Base-by-base conservation (phyloP, 1,140 invertebrate species). In the Drosophila paulistorum region DNA sequence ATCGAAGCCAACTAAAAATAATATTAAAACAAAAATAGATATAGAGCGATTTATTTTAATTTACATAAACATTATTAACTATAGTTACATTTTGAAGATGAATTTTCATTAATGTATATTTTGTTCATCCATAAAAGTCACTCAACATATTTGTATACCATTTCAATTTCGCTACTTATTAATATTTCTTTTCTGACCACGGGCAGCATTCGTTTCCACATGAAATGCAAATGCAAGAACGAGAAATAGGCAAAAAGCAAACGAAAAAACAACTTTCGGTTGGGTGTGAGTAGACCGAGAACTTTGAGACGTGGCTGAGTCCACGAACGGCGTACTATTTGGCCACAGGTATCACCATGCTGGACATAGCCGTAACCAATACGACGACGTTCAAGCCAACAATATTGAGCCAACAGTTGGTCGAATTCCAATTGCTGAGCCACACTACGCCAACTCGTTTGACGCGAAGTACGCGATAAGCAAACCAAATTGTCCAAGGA, bases 391-490 rank as follows among this genome's bases (percentile, higher is more conserved):
- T 74, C 65, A 33, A 77, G 33, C 79, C 79, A 81, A 20, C 79
- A 79, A 35, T 81, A 54, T 3, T 41, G 64, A 26, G 39, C 70
- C 48, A 81, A 65, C 26, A 82, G 48, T 37, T 59, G 42, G 33
- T 70, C 68, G 9, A 81, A 72, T 39, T 82, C 74, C 42, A 81
- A 45, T 7, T 70, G 48, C 5, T 39, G 48, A 2, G 74, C 74
- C 7, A 71, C 41, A n/a, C 82, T 70, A 30, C 14, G 10, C 79
- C 79, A 81, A 1, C 70, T 70, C 7, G 74, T 74, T 55, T 81
- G 64, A 35, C 48, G 58, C 0, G 70, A 66, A n/a, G 65, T 30
- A 7, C 58, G 30, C 0, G 59, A 61, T n/a, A 30, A 58, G 2
- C 11, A n/a, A 10, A 68, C 55, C 39, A 82, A 42, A 0, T 71